Base-by-base conservation (phyloP, 2,113 vertebrate genomes). In the Hemibagrus wyckioides region DNA sequence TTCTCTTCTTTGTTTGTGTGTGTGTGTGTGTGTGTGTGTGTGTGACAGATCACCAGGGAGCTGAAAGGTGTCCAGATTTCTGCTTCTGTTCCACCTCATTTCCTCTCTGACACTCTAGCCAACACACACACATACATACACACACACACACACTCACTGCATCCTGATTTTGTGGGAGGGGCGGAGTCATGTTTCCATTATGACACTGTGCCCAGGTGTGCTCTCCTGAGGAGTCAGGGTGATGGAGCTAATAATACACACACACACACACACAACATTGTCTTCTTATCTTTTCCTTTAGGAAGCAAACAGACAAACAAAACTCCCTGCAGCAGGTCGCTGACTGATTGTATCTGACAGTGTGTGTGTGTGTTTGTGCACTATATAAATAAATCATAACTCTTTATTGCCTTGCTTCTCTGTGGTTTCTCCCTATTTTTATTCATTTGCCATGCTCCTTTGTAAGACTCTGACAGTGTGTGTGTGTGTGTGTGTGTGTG, bases 71-170 rank as follows among this genome's bases (percentile, higher is more conserved):
- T 83, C 83, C 71, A 33, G 25, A 83, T 56, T 50, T 63, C 76
- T 84, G 48, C 86, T 48, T 79, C 41, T 39, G 57, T 84, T 89
- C 86, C 50, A 57, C 77, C 67, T 85, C 83, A 83, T 87, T 85
- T 85, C 54, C 54, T 83, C 41, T 21, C 50, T 67, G 85, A 87
- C 85, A 36, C 48, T 57, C 17, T 56, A 56, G 33, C 44, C 77
- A 84, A 39, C 67, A 71, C 67, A 71, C 67, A 71, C 33, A 69
- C 30, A 71, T 33, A 71, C 65, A 67, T 30, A 67, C 13, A 67
- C 14, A 67, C 30, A 67, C 14, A 67, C 1, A 65, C 4, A 65
- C 9, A 59, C 57, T 1, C 57, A 59, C 57, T 30, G 25, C 11
- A 41, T 13, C 0, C 25, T 17, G 4, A 67, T 44, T 19, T 33